These are phyloP conservation scores for Epizoanthus ramosus DNA, from an alignment of 92 coral and sea anemone genomes.

Conservation along the genomic window DNA sequence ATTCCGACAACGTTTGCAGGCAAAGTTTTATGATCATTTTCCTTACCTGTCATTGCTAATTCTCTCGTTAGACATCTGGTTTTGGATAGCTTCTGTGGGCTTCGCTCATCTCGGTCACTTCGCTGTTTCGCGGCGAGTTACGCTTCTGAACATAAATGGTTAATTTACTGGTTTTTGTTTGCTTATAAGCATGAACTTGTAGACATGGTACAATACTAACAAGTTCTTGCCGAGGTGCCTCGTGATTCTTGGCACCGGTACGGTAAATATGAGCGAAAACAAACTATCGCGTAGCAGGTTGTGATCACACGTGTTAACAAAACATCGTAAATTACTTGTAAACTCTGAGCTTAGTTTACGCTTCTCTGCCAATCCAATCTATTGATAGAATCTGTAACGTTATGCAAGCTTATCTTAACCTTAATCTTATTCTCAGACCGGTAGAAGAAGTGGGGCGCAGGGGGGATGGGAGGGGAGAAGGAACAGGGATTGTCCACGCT, in stretches of 20 bases:
- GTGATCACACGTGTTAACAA: conserved; percentile 5
- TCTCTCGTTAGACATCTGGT: conserved; percentile 40
- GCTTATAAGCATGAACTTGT: conserved; percentile 22
- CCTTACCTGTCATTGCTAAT: conserved; percentile 14
- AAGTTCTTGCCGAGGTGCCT: neutral
- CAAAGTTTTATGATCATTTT: neutral
- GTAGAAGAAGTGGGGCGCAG: too few relatives aligned
- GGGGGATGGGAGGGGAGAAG: too few relatives aligned
- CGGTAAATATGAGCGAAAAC: conserved; percentile 14
- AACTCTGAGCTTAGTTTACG: neutral
- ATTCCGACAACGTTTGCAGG: neutral
- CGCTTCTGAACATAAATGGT: conserved; percentile 24
- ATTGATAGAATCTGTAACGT: too few relatives aligned
- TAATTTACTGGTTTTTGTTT: neutral
- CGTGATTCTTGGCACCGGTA: conserved; percentile 25
- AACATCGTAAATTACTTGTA: neutral
- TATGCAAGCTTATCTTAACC: too few relatives aligned
- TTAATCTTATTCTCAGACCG: too few relatives aligned
- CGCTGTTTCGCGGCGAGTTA: neutral
- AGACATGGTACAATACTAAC: conserved; percentile 10
- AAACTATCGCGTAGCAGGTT: conserved; percentile 17
- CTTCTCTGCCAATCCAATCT: too few relatives aligned
- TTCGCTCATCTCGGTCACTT: conserved; percentile 13
- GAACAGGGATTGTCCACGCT: too few relatives aligned
- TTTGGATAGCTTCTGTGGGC: neutral